Base-by-base conservation (phyloP, 2,797 vertebrate species). In the Periparus ater region DNA sequence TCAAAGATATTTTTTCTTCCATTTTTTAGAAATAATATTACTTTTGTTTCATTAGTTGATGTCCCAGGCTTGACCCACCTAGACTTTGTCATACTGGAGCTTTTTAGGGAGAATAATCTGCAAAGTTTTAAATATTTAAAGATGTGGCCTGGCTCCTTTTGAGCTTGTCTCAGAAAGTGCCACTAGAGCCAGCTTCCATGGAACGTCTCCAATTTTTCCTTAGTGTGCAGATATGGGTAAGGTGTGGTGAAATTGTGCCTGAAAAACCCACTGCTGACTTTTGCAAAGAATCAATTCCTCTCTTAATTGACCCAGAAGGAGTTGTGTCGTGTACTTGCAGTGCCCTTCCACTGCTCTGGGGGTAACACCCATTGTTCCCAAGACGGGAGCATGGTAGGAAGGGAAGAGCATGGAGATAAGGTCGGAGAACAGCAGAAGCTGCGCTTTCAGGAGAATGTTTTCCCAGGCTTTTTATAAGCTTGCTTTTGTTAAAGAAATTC, bases 401-500 rank as follows among this genome's bases (percentile, higher is more conserved):
- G 53, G 32, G 13, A 40, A 82, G 51, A 77, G 27, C 51, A 4
- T 26, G n/a, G 51, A 87, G 54, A 57, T 75, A 90, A 91, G 62
- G 50, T 3, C 5, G 66, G 70, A 82, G 60, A 90, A 34, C 1
- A 12, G 51, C 86, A 95, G 36, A 86, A 94, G 40, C 34, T 55
- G 48, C 82, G 14, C 70, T 93, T 93, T 70, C 71, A 82, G 75
- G 79, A 77, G 44, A 73, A 75, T 81, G 21, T 84, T 96, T 72
- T 78, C 8, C 26, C 25, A 83, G 68, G 70, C 32, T 93, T 95
- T 94, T 77, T 82, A 26, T 71, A 76, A 78, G 47, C 54, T 75
- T 85, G 34, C 47, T 89, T 91, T 96, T 86, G 71, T 93, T 88
- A 51, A 75, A 82, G 40, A 68, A 90, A 80, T 90, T 85, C 88